Percentiles rank a stretch among this genome's conserved stretches.
phyloP scores from a whole-genome alignment of 2,888 invertebrate species.

The Caenorhabditis sp. region DNA sequence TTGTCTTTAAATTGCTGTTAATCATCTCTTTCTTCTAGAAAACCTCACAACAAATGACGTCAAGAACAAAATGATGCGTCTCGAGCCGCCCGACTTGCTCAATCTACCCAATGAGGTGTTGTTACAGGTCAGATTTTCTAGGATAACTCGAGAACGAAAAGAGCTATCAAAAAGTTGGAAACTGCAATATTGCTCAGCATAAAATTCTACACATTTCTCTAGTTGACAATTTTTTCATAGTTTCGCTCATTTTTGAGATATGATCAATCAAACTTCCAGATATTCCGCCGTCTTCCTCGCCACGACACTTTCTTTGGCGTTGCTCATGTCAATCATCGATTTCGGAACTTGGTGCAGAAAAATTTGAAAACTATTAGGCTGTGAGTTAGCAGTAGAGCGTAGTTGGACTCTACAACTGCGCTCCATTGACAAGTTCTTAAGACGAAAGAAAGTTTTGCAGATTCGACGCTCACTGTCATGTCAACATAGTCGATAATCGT shows the following conservation, averaged over 20 bases:
- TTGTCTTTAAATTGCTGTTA: too few species aligned
- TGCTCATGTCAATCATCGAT: conserved; percentile 59
- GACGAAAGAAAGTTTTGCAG: conserved; percentile 33
- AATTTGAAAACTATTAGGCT: conserved; percentile 59
- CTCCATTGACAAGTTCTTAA: background rate
- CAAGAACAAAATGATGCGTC: background rate
- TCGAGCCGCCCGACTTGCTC: background rate
- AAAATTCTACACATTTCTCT: too few species aligned
- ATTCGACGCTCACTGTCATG: conserved; percentile 68
- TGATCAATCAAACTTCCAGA: conserved; percentile 42
- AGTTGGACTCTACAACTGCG: background rate
- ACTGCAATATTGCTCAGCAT: background rate
- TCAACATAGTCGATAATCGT: conserved; percentile 64
- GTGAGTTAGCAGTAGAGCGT: background rate
- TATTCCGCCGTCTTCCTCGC: conserved; percentile 58
- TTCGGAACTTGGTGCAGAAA: conserved; percentile 53
- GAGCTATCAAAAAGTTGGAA: background rate
- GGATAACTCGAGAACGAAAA: background rate
- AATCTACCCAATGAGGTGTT: background rate
- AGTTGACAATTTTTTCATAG: background rate
- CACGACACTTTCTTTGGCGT: conserved; percentile 59
- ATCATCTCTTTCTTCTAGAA: too few species aligned
- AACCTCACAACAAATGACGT: too few species aligned
- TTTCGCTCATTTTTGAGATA: background rate
- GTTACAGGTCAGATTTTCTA: background rate